Evolutionary conservation across 2,888 invertebrate species (phyloP).

Genomic region (Apocheima hispidaria): DNA sequence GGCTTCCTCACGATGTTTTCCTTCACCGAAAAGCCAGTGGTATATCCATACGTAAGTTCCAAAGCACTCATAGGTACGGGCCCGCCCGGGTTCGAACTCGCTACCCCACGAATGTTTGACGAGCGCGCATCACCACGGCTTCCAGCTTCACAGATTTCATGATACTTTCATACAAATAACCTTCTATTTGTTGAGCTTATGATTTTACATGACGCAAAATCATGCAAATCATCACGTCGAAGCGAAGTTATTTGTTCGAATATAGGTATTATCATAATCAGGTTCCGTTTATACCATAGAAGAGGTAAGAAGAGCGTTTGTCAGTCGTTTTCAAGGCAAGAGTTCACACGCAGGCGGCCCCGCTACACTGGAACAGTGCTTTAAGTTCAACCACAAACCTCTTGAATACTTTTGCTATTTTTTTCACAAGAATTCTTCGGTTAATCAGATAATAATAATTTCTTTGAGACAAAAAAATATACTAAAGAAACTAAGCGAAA

Average conservation of each 20-base stretch:
- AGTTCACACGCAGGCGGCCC: constrained; percentile 67
- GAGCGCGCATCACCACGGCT: not conserved
- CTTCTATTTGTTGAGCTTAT: not conserved
- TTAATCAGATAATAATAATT: no score
- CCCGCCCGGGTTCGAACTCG: no score
- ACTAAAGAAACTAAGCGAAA: no score
- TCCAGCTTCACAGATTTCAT: not conserved
- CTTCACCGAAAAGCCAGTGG: no score
- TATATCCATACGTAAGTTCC: no score
- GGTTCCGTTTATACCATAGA: constrained; percentile 42
- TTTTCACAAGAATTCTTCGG: no score
- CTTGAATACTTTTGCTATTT: not conserved
- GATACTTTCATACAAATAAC: not conserved
- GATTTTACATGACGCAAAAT: constrained; percentile 19
- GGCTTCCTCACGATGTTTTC: no score
- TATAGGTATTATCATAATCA: constrained; percentile 44
- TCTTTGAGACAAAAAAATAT: no score
- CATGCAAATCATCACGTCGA: constrained; percentile 26
- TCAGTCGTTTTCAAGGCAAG: constrained; percentile 33
- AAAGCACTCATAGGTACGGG: no score
- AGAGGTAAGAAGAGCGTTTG: constrained; percentile 39
- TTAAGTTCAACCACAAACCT: not conserved
- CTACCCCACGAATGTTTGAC: no score
- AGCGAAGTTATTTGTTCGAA: constrained; percentile 40
- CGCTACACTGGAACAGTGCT: constrained; percentile 42